Base-by-base conservation (phyloP, 2,797 vertebrate species). In the Rhinatrema bivittatum region DNA sequence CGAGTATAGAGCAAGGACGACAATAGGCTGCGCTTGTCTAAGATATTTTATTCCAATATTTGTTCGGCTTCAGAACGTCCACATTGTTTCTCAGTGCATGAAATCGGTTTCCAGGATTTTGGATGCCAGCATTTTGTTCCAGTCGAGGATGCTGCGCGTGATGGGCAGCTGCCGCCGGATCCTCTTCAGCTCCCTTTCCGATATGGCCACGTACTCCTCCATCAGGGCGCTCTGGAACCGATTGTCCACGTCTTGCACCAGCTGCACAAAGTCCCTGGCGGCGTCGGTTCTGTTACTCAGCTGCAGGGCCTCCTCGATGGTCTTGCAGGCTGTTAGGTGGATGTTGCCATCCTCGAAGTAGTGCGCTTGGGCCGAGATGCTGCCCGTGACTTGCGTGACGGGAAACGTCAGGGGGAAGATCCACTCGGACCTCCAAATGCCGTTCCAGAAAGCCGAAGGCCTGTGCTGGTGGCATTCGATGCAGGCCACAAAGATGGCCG, bases 171-270 rank as follows among this genome's bases (percentile, higher is more conserved):
- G 75, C 35, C 68, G 68, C 2, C 5, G 13, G 25, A 45, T 46
- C 56, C 19, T 51, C 11, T 36, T 39, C 26, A 48, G 32, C 7
- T 15, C 23, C 2, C 7, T 21, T n/a, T 32, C 12, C 16, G 15
- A 16, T 32, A 73, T 50, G 39, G 52, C 32, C 41, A 69, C 64
- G 29, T 73, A 29, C 31, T 67, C 67, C 58, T 76, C 52, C 26
- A 72, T 21, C 31, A 74, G 21, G 6, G 36, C 53, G 21, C 3
- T 9, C 37, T 65, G 73, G 63, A 84, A 68, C 32, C 50, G 53
- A 21, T 36, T 70, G 26, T 72, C 73, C 46, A 78, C 60, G 2
- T 50, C 44, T 64, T 72, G 65, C 43, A 76, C 33, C 9, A 74
- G 52, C 27, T 72, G 62, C 6, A 43, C 33, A 16, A 78, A 77